These are phyloP conservation scores for Catagonus wagneri DNA, from an alignment of 2,113 vertebrate species.

Conservation along the genomic window DNA sequence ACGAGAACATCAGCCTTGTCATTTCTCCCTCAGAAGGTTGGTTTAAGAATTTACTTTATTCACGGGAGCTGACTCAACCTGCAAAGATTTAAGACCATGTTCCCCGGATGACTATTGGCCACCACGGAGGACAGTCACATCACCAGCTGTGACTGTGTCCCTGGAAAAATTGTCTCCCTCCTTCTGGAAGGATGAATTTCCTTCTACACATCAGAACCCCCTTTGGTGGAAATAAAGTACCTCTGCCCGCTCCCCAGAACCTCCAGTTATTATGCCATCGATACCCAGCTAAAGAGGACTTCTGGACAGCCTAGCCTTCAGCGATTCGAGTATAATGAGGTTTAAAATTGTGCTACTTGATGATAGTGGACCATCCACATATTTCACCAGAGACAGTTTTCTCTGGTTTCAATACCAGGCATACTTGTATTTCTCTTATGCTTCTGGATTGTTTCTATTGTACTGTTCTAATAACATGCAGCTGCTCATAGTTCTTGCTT, in stretches of 20 bases:
- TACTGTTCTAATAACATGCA: neutral
- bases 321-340: neutral
- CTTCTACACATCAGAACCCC: neutral
- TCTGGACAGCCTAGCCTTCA: neutral
- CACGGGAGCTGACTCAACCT: neutral
- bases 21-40: conserved; percentile 19
- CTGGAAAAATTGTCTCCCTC: neutral
- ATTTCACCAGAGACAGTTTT: neutral
- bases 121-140: neutral
- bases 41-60: neutral
- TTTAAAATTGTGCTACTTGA: neutral
- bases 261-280: neutral
- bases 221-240: neutral
- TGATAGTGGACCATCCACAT: neutral
- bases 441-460: neutral
- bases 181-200: neutral
- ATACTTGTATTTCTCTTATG: neutral
- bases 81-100: neutral
- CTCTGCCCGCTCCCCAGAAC: neutral
- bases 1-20: neutral
- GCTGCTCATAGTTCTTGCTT: neutral
- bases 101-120: neutral
- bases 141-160: neutral
- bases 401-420: neutral
- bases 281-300: rapidly evolving